Evolutionary conservation across 2,113 vertebrate species (phyloP), one percentile per base, ranked within the genome.

Genomic region (Euleptes europaea): DNA sequence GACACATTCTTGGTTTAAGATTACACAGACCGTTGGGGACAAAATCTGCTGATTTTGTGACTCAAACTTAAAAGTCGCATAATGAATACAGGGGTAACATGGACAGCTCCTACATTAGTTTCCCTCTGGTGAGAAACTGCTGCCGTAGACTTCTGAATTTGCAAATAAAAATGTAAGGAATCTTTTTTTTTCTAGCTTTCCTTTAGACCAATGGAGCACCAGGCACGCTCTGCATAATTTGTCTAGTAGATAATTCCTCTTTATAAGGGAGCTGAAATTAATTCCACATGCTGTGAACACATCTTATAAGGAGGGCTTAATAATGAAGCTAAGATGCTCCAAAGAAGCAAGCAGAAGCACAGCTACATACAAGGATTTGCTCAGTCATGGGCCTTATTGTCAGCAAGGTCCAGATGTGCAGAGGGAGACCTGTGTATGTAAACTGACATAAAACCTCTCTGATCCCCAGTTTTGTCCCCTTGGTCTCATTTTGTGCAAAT

Each of bases 401-500:
- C 81, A 92, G 65, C 67, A 88, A 81, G 82, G 85, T 88, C 84
- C 54, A 87, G 89, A 82, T 78, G 85, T 33, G 51, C 54, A 82
- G 86, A 57, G 51, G 33, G 79, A 90, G 84, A 86, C 88, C 72
- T 84, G 87, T 81, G 69, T 65, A 54, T 78, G 78, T 49, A 89
- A 93, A 91, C 78, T 85, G 85, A 82, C 84, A 92, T 28, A 78
- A 86, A 93, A 91, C 83, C 77, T 81, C 91, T 88, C 84, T 92
- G 89, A 88, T 74, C n/a, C 85, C 74, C 78, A 86, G 80, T 94
- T 95, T 94, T 94, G 94, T 94, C 94, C 91, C 94, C 93, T 86
- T 94, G 94, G 92, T 94, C 92, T 94, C 91, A 91, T 89, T 90
- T 92, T 89, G 94, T 93, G 94, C 90, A 88, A 88, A 94, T 94